These are phyloP conservation scores for Elanoides forficatus DNA, from an alignment of 2,113 vertebrate species.

Conservation along the genomic window DNA sequence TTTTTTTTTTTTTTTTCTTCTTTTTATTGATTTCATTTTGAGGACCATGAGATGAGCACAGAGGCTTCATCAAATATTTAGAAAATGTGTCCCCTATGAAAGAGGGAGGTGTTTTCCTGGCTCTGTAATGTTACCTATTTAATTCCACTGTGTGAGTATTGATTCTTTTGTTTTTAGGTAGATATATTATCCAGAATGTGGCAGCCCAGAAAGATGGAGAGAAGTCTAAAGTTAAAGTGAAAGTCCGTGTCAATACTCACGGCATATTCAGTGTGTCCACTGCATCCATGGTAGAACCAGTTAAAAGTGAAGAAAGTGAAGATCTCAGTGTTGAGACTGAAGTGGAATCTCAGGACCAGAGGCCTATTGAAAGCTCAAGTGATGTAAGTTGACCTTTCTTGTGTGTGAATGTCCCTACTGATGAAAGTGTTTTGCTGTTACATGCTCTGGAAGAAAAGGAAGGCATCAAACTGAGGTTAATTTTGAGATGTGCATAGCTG, in stretches of 20 bases:
- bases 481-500: background rate
- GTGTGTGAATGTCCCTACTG: background rate
- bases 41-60: background rate
- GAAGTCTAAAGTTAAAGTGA: slow-evolving; percentile 81
- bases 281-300: slow-evolving; percentile 77
- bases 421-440: background rate
- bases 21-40: background rate
- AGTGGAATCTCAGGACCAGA: slow-evolving; percentile 63
- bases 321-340: slow-evolving; percentile 57
- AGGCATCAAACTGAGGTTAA: background rate
- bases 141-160: background rate
- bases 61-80: background rate
- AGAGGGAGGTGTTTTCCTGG: background rate
- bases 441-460: background rate
- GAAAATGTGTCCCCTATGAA: background rate
- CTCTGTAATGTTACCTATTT: background rate
- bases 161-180: slow-evolving; percentile 61
- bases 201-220: slow-evolving; percentile 79
- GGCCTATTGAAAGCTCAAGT: slow-evolving; percentile 38
- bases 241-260: slow-evolving; percentile 77
- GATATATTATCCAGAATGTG: slow-evolving; percentile 81
- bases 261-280: slow-evolving; percentile 82
- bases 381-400: slow-evolving; percentile 69
- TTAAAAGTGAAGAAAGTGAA: slow-evolving; percentile 71
- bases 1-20: background rate